Percentiles rank a stretch among this genome's conserved stretches.
Evolutionary conservation across 2,888 invertebrate species (phyloP).

Genomic region (Drosophila peninsularis): DNA sequence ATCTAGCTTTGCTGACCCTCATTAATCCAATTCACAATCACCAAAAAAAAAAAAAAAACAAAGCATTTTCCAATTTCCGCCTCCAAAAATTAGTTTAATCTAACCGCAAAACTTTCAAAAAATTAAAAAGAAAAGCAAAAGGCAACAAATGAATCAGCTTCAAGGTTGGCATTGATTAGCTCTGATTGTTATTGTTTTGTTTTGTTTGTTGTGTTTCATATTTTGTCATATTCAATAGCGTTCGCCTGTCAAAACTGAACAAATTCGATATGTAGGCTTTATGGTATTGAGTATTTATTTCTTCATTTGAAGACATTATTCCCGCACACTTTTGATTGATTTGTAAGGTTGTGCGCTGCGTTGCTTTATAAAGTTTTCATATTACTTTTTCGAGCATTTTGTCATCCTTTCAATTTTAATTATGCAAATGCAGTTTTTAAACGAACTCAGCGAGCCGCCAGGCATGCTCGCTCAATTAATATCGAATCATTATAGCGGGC

Average conservation of each 20-base stretch:
- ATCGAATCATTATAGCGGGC: slow-evolving; percentile 25
- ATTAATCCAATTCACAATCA: slow-evolving; percentile 3
- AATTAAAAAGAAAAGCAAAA: slow-evolving; percentile 12
- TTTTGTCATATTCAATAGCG: slow-evolving; percentile 65
- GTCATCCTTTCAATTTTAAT: slow-evolving; percentile 41
- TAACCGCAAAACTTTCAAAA: slow-evolving; percentile 41
- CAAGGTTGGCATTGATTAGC: slow-evolving; percentile 69
- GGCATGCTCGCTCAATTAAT: slow-evolving; percentile 31
- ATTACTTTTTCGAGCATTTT: slow-evolving; percentile 9
- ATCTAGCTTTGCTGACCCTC: slow-evolving; percentile 20
- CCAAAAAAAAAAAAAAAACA: neutral
- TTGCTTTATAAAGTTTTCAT: slow-evolving; percentile 1
- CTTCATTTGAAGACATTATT: slow-evolving; percentile 12
- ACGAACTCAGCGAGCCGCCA: slow-evolving; percentile 15
- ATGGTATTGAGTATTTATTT: neutral
- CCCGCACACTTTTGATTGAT: slow-evolving; percentile 45
- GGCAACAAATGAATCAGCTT: slow-evolving; percentile 12
- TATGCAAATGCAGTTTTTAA: slow-evolving; percentile 49
- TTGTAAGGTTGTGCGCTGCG: slow-evolving; percentile 21
- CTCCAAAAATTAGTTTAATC: slow-evolving; percentile 12
- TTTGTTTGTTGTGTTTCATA: slow-evolving; percentile 33
- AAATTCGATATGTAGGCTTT: slow-evolving; percentile 42
- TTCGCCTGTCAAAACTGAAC: slow-evolving; percentile 59
- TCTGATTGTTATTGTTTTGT: slow-evolving; percentile 52
- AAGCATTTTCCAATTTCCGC: slow-evolving; percentile 44